Evolutionary conservation across 2,797 vertebrate species (phyloP).

Genomic region (Tangara arthus): DNA sequence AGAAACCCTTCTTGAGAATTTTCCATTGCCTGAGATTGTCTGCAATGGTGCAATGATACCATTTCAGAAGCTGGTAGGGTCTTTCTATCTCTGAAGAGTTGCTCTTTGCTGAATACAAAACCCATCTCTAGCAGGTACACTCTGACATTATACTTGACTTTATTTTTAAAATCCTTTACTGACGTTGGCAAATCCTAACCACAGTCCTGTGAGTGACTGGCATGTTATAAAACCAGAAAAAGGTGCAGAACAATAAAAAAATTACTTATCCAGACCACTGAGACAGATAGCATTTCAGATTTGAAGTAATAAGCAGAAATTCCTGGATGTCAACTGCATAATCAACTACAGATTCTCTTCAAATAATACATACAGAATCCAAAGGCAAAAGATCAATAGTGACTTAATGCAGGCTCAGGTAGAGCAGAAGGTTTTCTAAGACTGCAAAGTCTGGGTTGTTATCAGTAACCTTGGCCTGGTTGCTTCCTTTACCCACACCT

Average conservation of each 20-base stretch:
- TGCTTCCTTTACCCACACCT: not conserved
- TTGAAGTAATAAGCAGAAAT: not conserved
- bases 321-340: not conserved
- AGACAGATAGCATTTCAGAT: not conserved
- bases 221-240: not conserved
- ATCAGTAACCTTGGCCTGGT: not conserved
- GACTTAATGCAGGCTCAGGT: not conserved
- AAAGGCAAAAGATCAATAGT: not conserved
- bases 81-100: not conserved
- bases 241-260: not conserved
- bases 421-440: not conserved
- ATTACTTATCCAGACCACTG: not conserved
- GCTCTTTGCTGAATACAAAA: not conserved
- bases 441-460: not conserved
- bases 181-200: not conserved
- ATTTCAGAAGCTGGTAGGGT: not conserved
- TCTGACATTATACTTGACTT: not conserved
- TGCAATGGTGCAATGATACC: not conserved
- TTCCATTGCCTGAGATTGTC: not conserved
- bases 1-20: not conserved
- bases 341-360: not conserved
- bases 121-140: not conserved
- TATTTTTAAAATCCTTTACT: not conserved
- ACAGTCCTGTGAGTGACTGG: not conserved
- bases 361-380: not conserved